Conservation (phyloP, 1,140 invertebrate species). For the Papilio polyxenes region DNA sequence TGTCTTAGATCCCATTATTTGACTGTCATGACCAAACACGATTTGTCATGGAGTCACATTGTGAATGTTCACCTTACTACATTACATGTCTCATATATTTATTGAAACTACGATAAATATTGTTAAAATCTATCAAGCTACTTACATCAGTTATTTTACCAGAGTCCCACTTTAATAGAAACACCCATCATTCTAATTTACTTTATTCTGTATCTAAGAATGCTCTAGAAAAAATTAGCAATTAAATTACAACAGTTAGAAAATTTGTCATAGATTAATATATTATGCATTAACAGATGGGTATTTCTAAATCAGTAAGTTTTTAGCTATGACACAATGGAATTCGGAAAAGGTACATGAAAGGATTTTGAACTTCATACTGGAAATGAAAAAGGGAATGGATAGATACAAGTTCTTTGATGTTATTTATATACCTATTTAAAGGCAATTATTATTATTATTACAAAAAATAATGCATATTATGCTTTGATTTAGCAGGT, state of each 20-base stretch:
- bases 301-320: slow-evolving; percentile 24
- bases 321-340: slow-evolving; percentile 2
- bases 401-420: not conserved
- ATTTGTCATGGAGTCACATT: slow-evolving; percentile 50
- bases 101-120: slow-evolving; percentile 38
- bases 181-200: slow-evolving; percentile 24
- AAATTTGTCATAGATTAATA: not conserved
- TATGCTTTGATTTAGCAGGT: not conserved
- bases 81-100: slow-evolving; percentile 26
- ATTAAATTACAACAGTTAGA: not conserved
- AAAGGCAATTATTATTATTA: not conserved
- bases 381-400: not conserved
- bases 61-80: slow-evolving; percentile 36
- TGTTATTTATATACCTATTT: not conserved
- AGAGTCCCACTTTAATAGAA: not conserved
- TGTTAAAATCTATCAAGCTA: slow-evolving; percentile 29
- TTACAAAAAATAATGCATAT: not conserved
- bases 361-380: slow-evolving; percentile 6
- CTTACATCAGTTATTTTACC: slow-evolving; percentile 3
- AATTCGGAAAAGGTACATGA: slow-evolving; percentile 22
- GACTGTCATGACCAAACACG: slow-evolving; percentile 48
- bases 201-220: not conserved
- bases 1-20: slow-evolving; percentile 63
- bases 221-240: not conserved
- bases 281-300: slow-evolving; percentile 14